phyloP scores from a whole-genome alignment of 2,113 vertebrate genomes.

The Corythornis madagascariensis region DNA sequence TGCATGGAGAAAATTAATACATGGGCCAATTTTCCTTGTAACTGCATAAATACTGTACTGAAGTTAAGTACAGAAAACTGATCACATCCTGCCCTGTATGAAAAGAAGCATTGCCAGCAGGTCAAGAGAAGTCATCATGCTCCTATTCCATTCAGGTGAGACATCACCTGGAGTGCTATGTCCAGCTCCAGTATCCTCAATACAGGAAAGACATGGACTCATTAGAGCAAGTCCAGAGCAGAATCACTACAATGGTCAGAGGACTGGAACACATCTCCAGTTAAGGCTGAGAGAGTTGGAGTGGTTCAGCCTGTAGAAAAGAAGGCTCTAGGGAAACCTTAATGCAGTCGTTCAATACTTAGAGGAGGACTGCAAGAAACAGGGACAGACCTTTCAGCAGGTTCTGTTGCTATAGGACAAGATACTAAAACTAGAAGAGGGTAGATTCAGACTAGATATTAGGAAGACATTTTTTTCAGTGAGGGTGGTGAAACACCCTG shows the following conservation, averaged over 20 bases:
- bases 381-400: background rate
- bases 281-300: background rate
- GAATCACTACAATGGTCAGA: background rate
- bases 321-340: background rate
- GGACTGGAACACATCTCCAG: background rate
- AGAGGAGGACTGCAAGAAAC: background rate
- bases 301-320: background rate
- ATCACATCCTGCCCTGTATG: fast-evolving
- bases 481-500: background rate
- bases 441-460: background rate
- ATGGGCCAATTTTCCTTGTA: background rate
- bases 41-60: background rate
- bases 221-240: fast-evolving
- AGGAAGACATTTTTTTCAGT: background rate
- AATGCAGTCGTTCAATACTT: background rate
- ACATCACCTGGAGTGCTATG: background rate
- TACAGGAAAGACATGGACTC: fast-evolving
- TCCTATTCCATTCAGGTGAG: fast-evolving
- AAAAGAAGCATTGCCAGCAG: fast-evolving
- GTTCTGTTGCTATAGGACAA: background rate
- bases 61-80: background rate
- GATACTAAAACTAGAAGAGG: background rate
- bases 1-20: background rate
- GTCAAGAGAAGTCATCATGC: background rate
- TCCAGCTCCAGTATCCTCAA: background rate